phyloP scores from a whole-genome alignment of 2,888 invertebrate species.

The Amiota minor region DNA sequence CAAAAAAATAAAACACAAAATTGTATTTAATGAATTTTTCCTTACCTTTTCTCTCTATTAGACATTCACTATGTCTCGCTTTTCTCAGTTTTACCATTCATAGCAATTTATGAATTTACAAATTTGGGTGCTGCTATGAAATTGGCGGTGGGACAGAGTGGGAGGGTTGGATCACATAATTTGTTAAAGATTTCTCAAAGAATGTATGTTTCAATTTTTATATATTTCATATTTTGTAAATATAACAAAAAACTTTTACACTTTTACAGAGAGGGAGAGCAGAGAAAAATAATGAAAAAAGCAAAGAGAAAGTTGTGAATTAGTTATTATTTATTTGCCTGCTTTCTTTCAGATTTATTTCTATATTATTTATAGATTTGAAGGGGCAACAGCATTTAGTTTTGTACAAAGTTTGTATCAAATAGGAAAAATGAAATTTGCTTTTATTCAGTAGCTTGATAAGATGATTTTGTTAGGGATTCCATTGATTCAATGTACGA shows the following conservation, averaged over 20 bases:
- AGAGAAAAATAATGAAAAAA: slow-evolving; percentile 8
- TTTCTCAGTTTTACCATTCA: neutral
- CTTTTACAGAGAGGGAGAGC: neutral
- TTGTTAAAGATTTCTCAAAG: slow-evolving; percentile 14
- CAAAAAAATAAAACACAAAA: slow-evolving; percentile 33
- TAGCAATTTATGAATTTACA: slow-evolving; percentile 52
- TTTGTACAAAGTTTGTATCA: neutral
- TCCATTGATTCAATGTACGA: neutral
- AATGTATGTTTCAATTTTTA: slow-evolving; percentile 51
- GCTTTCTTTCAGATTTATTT: slow-evolving; percentile 5
- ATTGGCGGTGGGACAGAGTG: slow-evolving; percentile 30
- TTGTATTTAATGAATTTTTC: slow-evolving; percentile 56
- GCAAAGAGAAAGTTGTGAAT: neutral
- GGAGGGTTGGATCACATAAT: slow-evolving; percentile 25
- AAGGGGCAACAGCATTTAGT: too few relatives aligned
- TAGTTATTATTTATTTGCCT: slow-evolving; percentile 13
- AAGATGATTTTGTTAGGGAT: neutral
- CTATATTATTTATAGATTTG: neutral
- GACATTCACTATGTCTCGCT: too few relatives aligned
- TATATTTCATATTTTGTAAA: neutral
- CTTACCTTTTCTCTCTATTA: too few relatives aligned
- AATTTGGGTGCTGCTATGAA: slow-evolving; percentile 29
- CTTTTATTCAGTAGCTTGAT: neutral
- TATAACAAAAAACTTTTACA: neutral
- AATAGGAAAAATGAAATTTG: neutral